Evolutionary conservation across 2,113 vertebrate species (phyloP).

Genomic region (Marmota flaviventris): DNA sequence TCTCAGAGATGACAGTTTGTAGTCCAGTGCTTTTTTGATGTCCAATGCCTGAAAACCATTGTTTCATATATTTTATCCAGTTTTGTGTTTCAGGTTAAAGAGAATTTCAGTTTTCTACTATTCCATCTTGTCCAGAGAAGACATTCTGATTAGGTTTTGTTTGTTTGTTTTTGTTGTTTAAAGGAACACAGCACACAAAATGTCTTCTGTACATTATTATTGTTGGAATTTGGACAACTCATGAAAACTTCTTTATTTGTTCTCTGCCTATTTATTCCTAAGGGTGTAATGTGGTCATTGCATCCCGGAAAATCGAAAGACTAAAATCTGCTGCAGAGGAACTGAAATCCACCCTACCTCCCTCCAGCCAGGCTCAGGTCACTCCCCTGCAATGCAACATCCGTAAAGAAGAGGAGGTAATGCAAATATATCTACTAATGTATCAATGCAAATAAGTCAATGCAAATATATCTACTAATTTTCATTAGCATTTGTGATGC

Average conservation of each 20-base stretch:
- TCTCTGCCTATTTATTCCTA: constrained; percentile 66
- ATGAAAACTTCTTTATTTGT: neutral
- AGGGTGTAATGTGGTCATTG: constrained; percentile 96
- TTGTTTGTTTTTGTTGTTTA: neutral
- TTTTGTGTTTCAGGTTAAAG: neutral
- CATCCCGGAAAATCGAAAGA: constrained; percentile 92
- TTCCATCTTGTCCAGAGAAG: neutral
- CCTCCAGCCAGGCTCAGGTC: constrained; percentile 84
- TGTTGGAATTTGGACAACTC: neutral
- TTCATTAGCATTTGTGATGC: neutral
- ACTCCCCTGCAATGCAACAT: constrained; percentile 94
- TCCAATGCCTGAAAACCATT: neutral
- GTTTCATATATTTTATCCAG: neutral
- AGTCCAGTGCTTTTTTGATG: neutral
- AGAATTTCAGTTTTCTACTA: neutral
- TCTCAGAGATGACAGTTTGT: neutral
- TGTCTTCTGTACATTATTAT: neutral
- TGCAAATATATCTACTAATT: neutral
- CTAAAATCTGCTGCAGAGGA: constrained; percentile 90
- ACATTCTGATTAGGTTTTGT: neutral
- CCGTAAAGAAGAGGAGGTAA: constrained; percentile 94
- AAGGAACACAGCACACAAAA: neutral
- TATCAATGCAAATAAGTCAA: constrained; percentile 70
- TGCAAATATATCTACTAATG: neutral
- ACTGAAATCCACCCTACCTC: constrained; percentile 86